Percentiles rank a stretch among this genome's conserved stretches.
phyloP scores from a whole-genome alignment of 2,888 invertebrate genomes.

The Leptothorax acervorum region DNA sequence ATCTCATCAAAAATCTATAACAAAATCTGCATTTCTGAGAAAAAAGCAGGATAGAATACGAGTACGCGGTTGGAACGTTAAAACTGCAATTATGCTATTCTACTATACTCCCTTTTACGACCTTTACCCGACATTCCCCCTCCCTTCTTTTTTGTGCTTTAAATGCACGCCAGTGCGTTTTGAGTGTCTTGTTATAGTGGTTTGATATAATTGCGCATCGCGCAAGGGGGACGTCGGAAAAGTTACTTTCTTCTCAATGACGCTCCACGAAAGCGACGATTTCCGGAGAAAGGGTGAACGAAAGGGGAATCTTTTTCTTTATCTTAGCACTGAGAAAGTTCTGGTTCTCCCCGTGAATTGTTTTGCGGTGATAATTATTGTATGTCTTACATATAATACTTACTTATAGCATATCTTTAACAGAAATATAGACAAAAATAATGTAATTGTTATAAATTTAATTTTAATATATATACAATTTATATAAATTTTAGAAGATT shows the following conservation, averaged over 20 bases:
- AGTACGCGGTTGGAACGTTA: constrained; percentile 65
- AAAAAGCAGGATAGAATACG: constrained; percentile 16
- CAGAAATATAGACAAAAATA: background rate
- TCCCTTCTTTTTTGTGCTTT: constrained; percentile 7
- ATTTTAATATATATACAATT: background rate
- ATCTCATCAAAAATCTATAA: constrained; percentile 1
- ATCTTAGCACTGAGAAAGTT: background rate
- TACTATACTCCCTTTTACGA: constrained; percentile 63
- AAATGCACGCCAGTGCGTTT: constrained; percentile 48
- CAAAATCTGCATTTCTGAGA: constrained; percentile 23
- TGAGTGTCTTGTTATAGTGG: constrained; percentile 52
- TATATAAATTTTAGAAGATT: background rate
- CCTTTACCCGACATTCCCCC: constrained; percentile 55
- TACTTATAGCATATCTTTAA: background rate
- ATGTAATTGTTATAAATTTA: background rate
- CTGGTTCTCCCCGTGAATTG: background rate
- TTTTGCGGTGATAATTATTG: background rate
- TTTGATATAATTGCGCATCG: constrained; percentile 64
- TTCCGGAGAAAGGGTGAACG: constrained; percentile 11
- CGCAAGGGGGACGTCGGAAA: background rate
- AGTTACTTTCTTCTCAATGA: constrained; percentile 59
- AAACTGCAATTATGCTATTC: constrained; percentile 70
- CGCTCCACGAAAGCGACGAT: constrained; percentile 24
- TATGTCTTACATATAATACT: background rate
- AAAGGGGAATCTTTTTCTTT: constrained; percentile 5